A percentile compares a stretch with the other conserved stretches of the same genome.
Evolutionary conservation across 1,140 invertebrate genomes (phyloP).

Genomic region (Yoshiicerus persimilis): DNA sequence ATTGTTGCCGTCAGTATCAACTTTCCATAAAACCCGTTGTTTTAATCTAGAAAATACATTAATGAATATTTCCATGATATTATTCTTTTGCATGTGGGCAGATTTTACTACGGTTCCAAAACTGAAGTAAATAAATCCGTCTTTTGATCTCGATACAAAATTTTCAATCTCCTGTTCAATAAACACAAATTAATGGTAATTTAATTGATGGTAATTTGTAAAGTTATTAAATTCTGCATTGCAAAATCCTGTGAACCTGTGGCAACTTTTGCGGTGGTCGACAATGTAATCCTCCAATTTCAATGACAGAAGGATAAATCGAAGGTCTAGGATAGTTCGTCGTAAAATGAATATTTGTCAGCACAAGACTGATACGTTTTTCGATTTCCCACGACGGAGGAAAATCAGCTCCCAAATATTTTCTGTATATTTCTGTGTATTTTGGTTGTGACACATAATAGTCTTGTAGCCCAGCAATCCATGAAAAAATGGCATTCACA

Average conservation of each 20-base stretch:
- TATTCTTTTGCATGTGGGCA: slow-evolving; percentile 69
- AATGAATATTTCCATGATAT: slow-evolving; percentile 66
- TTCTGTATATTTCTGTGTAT: background rate
- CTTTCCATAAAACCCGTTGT: slow-evolving; percentile 49
- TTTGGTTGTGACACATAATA: background rate
- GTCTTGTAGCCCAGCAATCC: no score
- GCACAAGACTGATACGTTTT: slow-evolving; percentile 57
- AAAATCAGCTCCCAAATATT: background rate
- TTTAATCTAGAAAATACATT: slow-evolving; percentile 66
- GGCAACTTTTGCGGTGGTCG: no score
- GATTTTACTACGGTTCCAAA: slow-evolving; percentile 77
- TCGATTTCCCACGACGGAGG: slow-evolving; percentile 57
- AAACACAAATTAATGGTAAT: background rate
- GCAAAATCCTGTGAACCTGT: no score
- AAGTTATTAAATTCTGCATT: slow-evolving; percentile 62
- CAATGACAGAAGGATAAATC: slow-evolving; percentile 55
- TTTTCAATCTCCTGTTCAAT: slow-evolving; percentile 62
- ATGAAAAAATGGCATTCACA: slow-evolving; percentile 54
- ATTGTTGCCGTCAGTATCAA: slow-evolving; percentile 55
- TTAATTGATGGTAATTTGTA: background rate
- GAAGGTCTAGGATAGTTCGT: slow-evolving; percentile 57
- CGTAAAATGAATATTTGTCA: slow-evolving; percentile 61
- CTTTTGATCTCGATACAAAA: slow-evolving; percentile 63
- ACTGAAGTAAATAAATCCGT: slow-evolving; percentile 75
- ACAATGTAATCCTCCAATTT: no score